Evolutionary conservation across 2,888 invertebrate species (phyloP), one percentile per base, ranked within the genome.

Genomic region (Amphipoea lucens): DNA sequence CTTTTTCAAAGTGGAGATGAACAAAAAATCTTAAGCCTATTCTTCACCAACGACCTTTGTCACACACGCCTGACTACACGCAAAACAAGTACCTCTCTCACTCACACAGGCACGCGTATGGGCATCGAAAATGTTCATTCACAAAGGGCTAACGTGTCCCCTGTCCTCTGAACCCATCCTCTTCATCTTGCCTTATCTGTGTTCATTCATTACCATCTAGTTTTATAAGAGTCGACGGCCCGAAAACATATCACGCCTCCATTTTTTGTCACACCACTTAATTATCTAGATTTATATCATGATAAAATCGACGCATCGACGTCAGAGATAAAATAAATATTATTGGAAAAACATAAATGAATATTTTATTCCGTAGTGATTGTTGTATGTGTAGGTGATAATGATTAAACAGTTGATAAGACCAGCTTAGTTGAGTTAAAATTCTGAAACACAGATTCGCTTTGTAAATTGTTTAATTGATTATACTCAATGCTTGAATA

Each of bases 151-250:
- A 93, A 93, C 94, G 93, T 94, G 95, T 95, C 94, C 92, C 92
- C 90, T 92, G 94, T 94, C 94, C 93, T 92, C 92, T 93, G 93
- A 92, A 92, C 94, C 93, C 94, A 93, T 94, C 94, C 94, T 93
- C 94, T 95, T 94, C 95, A 92, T 95, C 95, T 95, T 91, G 90
- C 88, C 94, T 96, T 96, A 96, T 96, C 96, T 96, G 90, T 80
- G 93, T 96, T 96, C 96, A 96, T 96, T 96, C 96, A 96, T 96
- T 96, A 96, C 96, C 94, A 96, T 96, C 96, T 96, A 96, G 96
- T 94, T 95, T 95, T 96, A 96, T 96, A 95, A 94, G 93, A 96
- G 94, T 95, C 96, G 96, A 96, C 96, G 96, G 95, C 90, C 94
- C 96, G 95, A 95, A 95, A 95, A 96, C 95, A 95, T 93, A 96